Conservation (phyloP, 2,888 invertebrate species). For the Lamellibrachia satsuma region DNA sequence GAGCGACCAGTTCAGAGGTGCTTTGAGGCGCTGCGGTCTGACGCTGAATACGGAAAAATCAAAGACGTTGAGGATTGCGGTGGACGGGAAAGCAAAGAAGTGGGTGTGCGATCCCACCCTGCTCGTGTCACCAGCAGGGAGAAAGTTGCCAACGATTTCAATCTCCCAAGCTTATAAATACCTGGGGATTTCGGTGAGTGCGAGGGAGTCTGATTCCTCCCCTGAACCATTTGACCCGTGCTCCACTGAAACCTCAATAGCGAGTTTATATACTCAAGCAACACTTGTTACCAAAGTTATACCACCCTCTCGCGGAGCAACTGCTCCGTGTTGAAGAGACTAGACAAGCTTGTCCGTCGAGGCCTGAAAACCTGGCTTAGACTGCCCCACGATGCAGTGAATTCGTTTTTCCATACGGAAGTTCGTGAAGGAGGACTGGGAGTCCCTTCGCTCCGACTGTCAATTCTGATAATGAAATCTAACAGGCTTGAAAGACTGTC, state of each 20-base stretch:
- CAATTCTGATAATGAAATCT: not conserved
- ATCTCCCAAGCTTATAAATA: not conserved
- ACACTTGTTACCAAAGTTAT: slow-evolving; percentile 13
- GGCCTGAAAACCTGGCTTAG: not conserved
- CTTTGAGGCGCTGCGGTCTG: not conserved
- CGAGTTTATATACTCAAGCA: not conserved
- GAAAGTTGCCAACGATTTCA: no score
- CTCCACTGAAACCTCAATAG: not conserved
- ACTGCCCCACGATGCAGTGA: not conserved
- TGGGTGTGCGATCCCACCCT: slow-evolving; percentile 8
- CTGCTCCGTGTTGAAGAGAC: no score
- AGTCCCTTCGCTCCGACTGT: not conserved
- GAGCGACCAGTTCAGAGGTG: not conserved
- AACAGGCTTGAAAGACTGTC: not conserved
- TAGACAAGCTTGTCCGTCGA: not conserved
- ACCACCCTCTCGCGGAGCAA: not conserved
- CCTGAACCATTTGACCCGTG: not conserved
- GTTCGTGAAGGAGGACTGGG: not conserved
- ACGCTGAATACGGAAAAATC: slow-evolving; percentile 14
- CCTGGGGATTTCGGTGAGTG: not conserved
- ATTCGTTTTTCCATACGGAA: not conserved
- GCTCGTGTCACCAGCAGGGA: not conserved
- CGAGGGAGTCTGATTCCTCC: no score
- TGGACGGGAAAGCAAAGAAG: slow-evolving; percentile 14
- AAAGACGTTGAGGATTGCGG: not conserved